Evolutionary conservation across 2,797 vertebrate species (phyloP), one percentile per base, ranked within the genome.

Genomic region (Anas flavirostris): DNA sequence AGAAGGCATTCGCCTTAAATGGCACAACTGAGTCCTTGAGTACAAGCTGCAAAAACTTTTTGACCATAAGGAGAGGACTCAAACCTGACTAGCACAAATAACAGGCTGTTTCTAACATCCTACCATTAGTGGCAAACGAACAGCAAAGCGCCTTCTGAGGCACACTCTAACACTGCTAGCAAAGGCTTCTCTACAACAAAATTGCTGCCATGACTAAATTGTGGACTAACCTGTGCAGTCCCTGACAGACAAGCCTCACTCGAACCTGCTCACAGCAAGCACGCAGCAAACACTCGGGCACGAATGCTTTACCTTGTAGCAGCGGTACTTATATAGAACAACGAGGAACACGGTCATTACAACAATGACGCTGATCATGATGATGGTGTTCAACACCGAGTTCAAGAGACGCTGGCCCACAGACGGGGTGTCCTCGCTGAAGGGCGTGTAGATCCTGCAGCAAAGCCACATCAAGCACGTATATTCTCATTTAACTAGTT

Each of bases 331-430:
- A 96, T 99, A 99, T 63, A 99, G 98, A 43, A 99, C 82, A 8
- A 99, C 99, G 89, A 99, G 98, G 92, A 99, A 98, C 94, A 99
- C 97, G 0, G 99, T 99, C 99, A 99, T 99, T 82, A 99, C 97
- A 41, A 99, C 98, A 14, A 99, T 99, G 97, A 99, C 99, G 9
- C 99, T 99, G 98, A 99, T 99, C 99, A 99, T 99, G 94, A 99
- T 98, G 87, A 99, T 97, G 55, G 99, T 99, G 97, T 99, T 99
- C 83, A 99, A 97, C 93, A 99, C 97, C 0, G 99, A 99, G 97
- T 99, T 98, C 93, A 99, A 98, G 31, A 99, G 98, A 31, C 99
- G 98, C 76, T 98, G 98, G 67, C 99, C 99, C 48, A 99, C 98
- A 0, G 98, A 98, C 0, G 98, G 82, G 0, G 99, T 99, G 94